Conservation (phyloP, 2,113 vertebrate genomes). For the Lutjanus erythropterus region DNA sequence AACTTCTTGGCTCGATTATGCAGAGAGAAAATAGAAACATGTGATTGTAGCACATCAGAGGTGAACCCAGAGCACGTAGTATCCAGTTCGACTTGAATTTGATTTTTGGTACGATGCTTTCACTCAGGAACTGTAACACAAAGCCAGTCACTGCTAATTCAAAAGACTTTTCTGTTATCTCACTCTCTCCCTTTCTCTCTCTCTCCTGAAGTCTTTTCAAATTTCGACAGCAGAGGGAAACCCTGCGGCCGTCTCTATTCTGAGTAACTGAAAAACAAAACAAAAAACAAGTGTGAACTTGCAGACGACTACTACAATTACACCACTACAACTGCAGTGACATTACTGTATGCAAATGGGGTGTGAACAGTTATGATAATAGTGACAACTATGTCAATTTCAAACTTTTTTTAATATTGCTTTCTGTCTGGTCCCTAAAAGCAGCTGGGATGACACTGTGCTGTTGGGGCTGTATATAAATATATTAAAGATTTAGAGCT, state of each 20-base stretch:
- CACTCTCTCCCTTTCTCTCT: no score
- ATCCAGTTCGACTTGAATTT: neutral
- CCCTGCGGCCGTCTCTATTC: constrained; percentile 41
- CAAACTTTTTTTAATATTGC: neutral
- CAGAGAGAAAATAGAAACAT: neutral
- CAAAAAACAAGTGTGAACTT: constrained; percentile 50
- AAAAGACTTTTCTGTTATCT: neutral
- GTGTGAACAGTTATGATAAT: neutral
- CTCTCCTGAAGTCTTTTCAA: neutral
- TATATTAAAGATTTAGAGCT: no score
- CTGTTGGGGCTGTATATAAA: neutral
- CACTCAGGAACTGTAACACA: neutral
- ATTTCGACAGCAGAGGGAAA: constrained; percentile 43
- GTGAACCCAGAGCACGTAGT: neutral
- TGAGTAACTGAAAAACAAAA: constrained; percentile 1
- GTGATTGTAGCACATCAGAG: neutral
- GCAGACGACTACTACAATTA: constrained; percentile 23
- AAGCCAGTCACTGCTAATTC: constrained; percentile 8
- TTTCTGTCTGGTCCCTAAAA: neutral
- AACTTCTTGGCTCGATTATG: neutral
- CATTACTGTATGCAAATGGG: constrained; percentile 9
- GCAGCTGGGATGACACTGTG: neutral
- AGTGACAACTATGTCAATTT: neutral
- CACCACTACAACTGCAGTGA: neutral
- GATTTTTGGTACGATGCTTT: constrained; percentile 9